phyloP scores from a whole-genome alignment of 2,797 vertebrate genomes.

The Sylvia borin region DNA sequence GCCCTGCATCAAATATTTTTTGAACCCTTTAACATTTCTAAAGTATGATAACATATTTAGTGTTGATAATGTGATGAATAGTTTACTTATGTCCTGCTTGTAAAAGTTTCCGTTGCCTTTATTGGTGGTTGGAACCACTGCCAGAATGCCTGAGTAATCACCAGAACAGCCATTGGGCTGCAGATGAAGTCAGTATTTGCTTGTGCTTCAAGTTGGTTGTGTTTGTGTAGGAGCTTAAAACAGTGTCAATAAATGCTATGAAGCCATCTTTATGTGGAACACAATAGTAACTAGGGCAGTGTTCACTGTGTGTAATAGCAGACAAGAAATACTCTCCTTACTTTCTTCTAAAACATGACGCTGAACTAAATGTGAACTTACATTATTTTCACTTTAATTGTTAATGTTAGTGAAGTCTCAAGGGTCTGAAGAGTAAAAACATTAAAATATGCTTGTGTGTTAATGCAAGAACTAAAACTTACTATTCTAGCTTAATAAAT shows the following conservation, averaged over 20 bases:
- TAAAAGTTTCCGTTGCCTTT: not conserved
- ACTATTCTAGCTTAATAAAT: not conserved
- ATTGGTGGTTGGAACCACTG: not conserved
- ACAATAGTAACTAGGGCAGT: not conserved
- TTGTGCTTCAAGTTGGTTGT: not conserved
- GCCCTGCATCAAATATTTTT: not conserved
- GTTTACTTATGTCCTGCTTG: not conserved
- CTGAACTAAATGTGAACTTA: not conserved
- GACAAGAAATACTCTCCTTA: not conserved
- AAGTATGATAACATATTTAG: not conserved
- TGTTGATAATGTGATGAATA: not conserved
- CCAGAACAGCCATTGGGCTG: not conserved
- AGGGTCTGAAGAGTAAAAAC: not conserved
- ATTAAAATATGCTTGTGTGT: not conserved
- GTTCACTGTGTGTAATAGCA: not conserved
- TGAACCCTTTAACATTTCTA: not conserved
- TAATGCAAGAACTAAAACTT: not conserved
- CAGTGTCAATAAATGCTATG: not conserved
- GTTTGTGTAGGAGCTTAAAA: not conserved
- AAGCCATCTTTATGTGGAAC: not conserved
- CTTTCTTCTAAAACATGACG: not conserved
- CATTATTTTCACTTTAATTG: not conserved
- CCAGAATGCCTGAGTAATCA: not conserved
- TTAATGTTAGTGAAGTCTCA: not conserved
- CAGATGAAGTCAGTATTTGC: constrained; percentile 16